These are phyloP conservation scores for Tachina fera DNA, from an alignment of 2,888 invertebrate genomes.

Conservation along the genomic window DNA sequence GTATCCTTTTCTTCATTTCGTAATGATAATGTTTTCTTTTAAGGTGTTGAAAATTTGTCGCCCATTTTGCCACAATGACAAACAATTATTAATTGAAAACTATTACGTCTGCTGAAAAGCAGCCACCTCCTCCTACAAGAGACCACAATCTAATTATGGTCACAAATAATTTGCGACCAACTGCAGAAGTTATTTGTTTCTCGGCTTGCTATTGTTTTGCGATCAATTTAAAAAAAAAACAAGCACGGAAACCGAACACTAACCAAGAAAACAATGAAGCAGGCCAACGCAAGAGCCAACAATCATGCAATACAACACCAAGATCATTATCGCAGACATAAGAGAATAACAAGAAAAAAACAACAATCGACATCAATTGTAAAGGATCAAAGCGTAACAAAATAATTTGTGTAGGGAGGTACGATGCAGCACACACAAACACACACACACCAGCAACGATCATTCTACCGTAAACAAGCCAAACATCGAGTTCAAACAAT, in stretches of 20 bases:
- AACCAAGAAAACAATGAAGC: conserved; percentile 74
- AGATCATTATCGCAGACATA: conserved; percentile 77
- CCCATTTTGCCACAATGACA: conserved; percentile 70
- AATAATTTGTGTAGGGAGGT: conserved; percentile 76
- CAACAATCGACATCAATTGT: conserved; percentile 55
- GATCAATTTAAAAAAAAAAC: conserved; percentile 50
- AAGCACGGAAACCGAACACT: conserved; percentile 30
- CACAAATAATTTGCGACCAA: conserved; percentile 71
- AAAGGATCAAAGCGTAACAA: conserved; percentile 77
- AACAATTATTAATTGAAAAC: conserved; percentile 71
- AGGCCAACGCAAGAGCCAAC: conserved; percentile 36
- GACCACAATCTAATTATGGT: conserved; percentile 69
- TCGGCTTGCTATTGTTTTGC: conserved; percentile 58
- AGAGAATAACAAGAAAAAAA: conserved; percentile 31
- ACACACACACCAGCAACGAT: conserved; percentile 22
- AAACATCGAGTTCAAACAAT: conserved; percentile 62
- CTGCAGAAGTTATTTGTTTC: conserved; percentile 40
- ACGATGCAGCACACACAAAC: conserved; percentile 14
- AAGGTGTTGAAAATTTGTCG: conserved; percentile 71
- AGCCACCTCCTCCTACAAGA: conserved; percentile 61
- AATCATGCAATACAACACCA: conserved; percentile 60
- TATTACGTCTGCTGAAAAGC: conserved; percentile 60
- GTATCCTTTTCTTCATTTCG: neutral
- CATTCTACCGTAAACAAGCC: conserved; percentile 50
- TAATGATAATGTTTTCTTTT: conserved; percentile 43